A percentile compares a stretch with the other conserved stretches of the same genome.
Conservation (phyloP, 2,888 invertebrate species). For the Tipula helvola region DNA sequence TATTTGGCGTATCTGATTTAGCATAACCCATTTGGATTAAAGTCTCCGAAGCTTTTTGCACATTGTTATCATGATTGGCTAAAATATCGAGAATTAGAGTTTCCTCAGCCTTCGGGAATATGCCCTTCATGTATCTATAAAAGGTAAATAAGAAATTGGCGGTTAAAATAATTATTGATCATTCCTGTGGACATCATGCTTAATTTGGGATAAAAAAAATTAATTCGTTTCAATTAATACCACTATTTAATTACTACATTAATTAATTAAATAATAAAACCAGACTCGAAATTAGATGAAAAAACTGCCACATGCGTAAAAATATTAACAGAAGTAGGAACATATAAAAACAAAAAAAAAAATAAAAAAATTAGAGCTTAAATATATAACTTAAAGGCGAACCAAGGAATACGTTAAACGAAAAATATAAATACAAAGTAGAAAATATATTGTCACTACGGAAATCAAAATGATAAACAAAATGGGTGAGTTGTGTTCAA, state of each 20-base stretch:
- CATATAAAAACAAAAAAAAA: not conserved
- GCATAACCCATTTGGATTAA: slow-evolving; percentile 68
- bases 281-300: not conserved
- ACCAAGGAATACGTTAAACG: slow-evolving; percentile 10
- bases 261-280: slow-evolving; percentile 17
- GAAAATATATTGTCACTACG: not conserved
- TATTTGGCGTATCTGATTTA: slow-evolving; percentile 58
- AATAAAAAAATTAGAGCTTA: not conserved
- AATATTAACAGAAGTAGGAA: not conserved
- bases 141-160: slow-evolving; percentile 11
- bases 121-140: slow-evolving; percentile 75
- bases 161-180: too few relatives aligned
- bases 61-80: slow-evolving; percentile 79
- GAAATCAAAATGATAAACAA: slow-evolving; percentile 10
- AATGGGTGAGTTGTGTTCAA: slow-evolving; percentile 14
- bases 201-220: slow-evolving; percentile 7
- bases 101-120: slow-evolving; percentile 84
- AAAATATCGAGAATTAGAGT: slow-evolving; percentile 71
- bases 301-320: not conserved
- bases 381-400: not conserved
- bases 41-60: slow-evolving; percentile 74
- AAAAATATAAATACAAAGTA: not conserved
- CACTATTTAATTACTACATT: not conserved
- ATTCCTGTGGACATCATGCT: not conserved
- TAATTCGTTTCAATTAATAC: not conserved